Conservation (phyloP, 1,140 invertebrate genomes). For the Drosophila sproati region DNA sequence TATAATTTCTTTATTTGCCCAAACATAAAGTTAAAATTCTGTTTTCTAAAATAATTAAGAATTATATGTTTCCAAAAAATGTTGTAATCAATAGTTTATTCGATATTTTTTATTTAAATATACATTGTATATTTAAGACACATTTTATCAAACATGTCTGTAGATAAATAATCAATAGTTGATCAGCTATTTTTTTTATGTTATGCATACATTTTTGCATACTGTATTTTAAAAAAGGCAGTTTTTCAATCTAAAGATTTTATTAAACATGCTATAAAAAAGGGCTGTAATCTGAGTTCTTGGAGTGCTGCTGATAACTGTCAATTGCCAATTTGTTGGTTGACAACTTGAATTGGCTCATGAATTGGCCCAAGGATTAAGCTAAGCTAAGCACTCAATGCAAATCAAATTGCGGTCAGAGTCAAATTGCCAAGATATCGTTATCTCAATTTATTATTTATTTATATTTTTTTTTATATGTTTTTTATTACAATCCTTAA, state of each 20-base stretch:
- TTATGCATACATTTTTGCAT: constrained; percentile 1
- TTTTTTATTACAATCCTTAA: constrained; percentile 43
- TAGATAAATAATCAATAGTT: neutral
- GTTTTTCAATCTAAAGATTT: neutral
- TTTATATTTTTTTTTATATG: neutral
- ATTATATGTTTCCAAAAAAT: too few species aligned
- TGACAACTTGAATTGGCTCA: neutral
- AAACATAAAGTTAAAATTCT: too few species aligned
- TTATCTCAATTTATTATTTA: constrained; percentile 10
- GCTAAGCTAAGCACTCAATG: constrained; percentile 46
- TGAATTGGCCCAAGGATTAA: constrained; percentile 57
- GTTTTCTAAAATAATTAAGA: too few species aligned
- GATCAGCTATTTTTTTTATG: neutral
- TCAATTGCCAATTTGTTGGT: constrained; percentile 24
- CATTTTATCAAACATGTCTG: constrained; percentile 2
- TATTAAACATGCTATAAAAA: neutral
- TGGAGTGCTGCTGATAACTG: constrained; percentile 32
- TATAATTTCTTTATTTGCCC: too few species aligned
- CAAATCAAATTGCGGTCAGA: constrained; percentile 63
- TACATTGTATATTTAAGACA: too few species aligned
- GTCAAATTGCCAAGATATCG: constrained; percentile 61
- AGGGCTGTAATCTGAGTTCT: neutral
- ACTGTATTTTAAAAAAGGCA: neutral
- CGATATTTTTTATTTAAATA: neutral
- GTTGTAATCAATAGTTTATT: too few species aligned